Base-by-base conservation (phyloP, 2,797 vertebrate species). In the Typhlichthys subterraneus region DNA sequence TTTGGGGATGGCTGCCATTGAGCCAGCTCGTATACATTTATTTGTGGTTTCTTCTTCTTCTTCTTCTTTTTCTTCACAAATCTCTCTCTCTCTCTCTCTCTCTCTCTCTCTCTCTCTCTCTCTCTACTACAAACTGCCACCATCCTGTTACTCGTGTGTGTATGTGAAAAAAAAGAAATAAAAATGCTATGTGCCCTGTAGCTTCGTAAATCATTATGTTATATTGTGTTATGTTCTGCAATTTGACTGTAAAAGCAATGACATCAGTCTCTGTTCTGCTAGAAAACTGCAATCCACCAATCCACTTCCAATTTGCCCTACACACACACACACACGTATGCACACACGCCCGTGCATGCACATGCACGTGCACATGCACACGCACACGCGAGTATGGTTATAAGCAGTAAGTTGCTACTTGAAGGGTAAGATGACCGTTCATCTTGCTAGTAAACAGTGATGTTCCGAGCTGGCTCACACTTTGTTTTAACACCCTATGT, bases 1-100 rank as follows among this genome's bases (percentile, higher is more conserved):
- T 74, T 73, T 73, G 73, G 63, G 70, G 75, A 80, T 54, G 75
- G 77, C 80, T 79, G 80, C 83, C 81, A 85, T 68, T 65, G 67
- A 76, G 73, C 79, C 38, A 65, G 64, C 77, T 72, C 72, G 54
- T 75, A 79, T 75, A 79, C 85, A 86, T 72, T 72, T 71, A 82
- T 77, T 55, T 75, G 79, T 66, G 85, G 85, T 77, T 80, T 31
- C 57, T 58, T 67, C 62, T 76, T 79, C 62, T 76, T 67, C 77
- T 76, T 67, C 77, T 77, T 81, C 57, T 64, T 54, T 70, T 59
- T 72, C 74, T 74, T 76, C 68, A 73, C 65, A 58, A 74, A 48
- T 60, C 65, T 38, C 38, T 38, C 48, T 23, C 23, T 29, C 4
- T 17, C 19, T 19, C 15, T 17, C 15, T 17, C 15, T 23, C 23